Evolutionary conservation across 2,888 invertebrate genomes (phyloP), one percentile per base, ranked within the genome.

Genomic region (Tenthredo notha): DNA sequence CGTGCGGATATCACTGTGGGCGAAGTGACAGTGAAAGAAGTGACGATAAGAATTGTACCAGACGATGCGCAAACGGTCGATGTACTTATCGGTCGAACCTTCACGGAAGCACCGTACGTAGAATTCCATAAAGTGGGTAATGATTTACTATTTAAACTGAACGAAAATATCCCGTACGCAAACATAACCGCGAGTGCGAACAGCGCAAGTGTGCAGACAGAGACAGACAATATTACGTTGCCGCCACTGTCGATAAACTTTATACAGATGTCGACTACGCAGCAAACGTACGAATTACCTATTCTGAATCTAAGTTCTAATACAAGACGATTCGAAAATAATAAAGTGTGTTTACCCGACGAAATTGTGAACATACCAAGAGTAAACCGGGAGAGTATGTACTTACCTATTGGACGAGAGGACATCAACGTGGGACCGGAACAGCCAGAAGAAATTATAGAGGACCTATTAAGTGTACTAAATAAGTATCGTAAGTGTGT

Each of bases 31-130:
- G 72, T 40, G 12, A 37, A 72, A 37, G 72, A 50, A 10, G 86
- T 90, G 5, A 65, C 85, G 1, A 54, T 89, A 12, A 83, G 88
- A 61, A 85, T 89, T 7, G 89, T 90, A 43, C 88, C 88, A 5
- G 88, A 90, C 78, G 82, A 88, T 37, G 87, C 86, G 10, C 88
- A 89, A 82, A 83, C 87, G 7, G 74, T 85, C 2, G 88, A 88
- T n/a, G 47, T 90, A n/a, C 85, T 89, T 29, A 86, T 89, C 7
- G 88, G 89, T 10, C 86, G 89, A 40, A 86, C 87, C 1, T 88
- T 86, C n/a, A 88, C 87, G 2, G 89, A 88, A 15, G 72, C 86
- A 12, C 84, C 86, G 3, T 74, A 87, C 43, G 58, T 88, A 12
- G 86, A 84, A 12, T 87, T 87, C 58, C 84, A 82, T 37, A 87